phyloP scores from a whole-genome alignment of 2,113 vertebrate genomes.

The Leucosticte australis region DNA sequence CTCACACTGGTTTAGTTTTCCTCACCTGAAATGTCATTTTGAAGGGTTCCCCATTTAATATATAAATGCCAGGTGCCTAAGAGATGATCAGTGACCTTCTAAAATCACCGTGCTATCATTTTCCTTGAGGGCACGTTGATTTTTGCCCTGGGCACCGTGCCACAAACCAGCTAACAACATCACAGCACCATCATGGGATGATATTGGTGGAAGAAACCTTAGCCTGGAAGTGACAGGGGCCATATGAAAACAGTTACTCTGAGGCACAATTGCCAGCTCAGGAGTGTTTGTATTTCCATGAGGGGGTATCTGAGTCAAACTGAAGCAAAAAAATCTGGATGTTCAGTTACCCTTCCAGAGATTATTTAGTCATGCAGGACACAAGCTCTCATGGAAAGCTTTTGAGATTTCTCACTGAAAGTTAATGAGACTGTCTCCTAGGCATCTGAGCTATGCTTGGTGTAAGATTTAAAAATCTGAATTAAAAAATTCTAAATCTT shows the following conservation, averaged over 20 bases:
- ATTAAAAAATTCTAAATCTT: neutral
- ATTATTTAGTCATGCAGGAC: neutral
- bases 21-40: slow-evolving; percentile 24
- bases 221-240: neutral
- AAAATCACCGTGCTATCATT: neutral
- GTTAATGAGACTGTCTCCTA: neutral
- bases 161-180: neutral
- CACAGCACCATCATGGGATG: neutral
- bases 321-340: neutral
- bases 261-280: neutral
- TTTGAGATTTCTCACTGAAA: neutral
- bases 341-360: neutral
- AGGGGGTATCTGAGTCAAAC: neutral
- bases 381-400: neutral
- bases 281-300: neutral
- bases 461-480: neutral
- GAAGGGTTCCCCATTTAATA: neutral
- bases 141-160: neutral
- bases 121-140: neutral
- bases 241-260: neutral
- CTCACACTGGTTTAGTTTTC: neutral
- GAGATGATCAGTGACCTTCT: slow-evolving; percentile 36
- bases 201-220: neutral
- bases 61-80: slow-evolving; percentile 45
- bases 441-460: neutral